phyloP scores from a whole-genome alignment of 2,113 vertebrate species.

The Trematomus loennbergii region DNA sequence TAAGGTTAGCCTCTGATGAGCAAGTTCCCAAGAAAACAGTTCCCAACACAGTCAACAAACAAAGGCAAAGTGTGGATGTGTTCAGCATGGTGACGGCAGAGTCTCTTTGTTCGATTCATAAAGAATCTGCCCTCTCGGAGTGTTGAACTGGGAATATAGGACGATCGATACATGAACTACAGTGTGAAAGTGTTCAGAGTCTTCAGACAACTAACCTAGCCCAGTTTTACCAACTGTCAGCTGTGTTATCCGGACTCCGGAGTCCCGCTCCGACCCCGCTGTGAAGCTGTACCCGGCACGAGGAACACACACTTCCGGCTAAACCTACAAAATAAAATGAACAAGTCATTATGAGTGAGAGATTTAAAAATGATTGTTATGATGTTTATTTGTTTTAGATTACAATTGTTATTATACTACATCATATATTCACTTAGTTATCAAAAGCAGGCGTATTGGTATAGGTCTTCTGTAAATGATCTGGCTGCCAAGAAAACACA shows the following conservation, averaged over 20 bases:
- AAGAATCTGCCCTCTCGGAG: background rate
- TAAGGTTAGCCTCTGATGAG: conserved; percentile 13
- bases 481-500: too few species aligned
- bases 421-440: too few species aligned
- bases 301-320: conserved; percentile 1
- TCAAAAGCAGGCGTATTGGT: too few species aligned
- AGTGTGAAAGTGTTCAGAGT: conserved; percentile 48
- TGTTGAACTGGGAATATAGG: background rate
- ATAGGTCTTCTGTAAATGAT: too few species aligned
- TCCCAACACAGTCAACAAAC: conserved; percentile 63
- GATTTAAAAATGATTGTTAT: too few species aligned
- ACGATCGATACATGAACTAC: background rate
- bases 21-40: conserved; percentile 53
- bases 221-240: conserved; percentile 46
- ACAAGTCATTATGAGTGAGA: too few species aligned
- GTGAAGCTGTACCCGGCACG: background rate
- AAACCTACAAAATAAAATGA: background rate
- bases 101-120: conserved; percentile 43
- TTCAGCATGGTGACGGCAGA: conserved; percentile 59
- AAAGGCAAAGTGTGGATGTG: conserved; percentile 57
- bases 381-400: too few species aligned
- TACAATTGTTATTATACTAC: too few species aligned
- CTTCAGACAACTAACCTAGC: background rate
- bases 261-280: background rate
- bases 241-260: background rate